Base-by-base conservation (phyloP, 2,888 invertebrate genomes). In the Formica aserva region DNA sequence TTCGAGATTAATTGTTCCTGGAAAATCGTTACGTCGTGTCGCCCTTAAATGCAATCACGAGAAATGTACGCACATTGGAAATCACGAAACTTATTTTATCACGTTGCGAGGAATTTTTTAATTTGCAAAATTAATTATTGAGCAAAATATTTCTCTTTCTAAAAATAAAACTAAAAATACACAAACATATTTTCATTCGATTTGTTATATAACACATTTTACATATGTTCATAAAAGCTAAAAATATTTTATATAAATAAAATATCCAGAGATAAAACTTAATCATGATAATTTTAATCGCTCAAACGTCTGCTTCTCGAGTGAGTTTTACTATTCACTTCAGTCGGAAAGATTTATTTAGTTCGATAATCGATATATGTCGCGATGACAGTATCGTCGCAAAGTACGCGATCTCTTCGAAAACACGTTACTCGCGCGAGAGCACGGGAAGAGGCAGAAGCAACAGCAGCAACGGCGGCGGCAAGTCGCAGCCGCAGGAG, bases 381-480 rank as follows among this genome's bases (percentile, higher is more conserved):
- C 83, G 48, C 55, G 29, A 45, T 65, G 82, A 75, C 69, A 82
- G 62, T 32, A 52, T 65, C 45, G 62, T n/a, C 38, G 66, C 66
- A 45, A 80, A 85, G 71, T 80, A 71, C 18, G 66, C 69, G 67
- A 41, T 63, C 52, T 57, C 62, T 71, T 63, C 32, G 71, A 63
- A 63, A 80, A 63, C 69, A 48, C 77, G 78, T 52, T 65, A 45
- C 71, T 65, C 62, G 67, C 38, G 35, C 48, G 62, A 52, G 41
- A 32, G 62, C 67, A 82, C 77, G 82, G 74, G 35, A 60, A 48
- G 38, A 80, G 57, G 60, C 67, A 67, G 63, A 81, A 80, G 69
- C 63, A 67, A 62, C 82, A 82, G 62, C 35, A 15, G 32, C 41
- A 26, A 8, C 48, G 48, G 6, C 60, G 9, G 35, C 41, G 29